Conservation (phyloP, 2,888 invertebrate species). For the Euclidia mi region DNA sequence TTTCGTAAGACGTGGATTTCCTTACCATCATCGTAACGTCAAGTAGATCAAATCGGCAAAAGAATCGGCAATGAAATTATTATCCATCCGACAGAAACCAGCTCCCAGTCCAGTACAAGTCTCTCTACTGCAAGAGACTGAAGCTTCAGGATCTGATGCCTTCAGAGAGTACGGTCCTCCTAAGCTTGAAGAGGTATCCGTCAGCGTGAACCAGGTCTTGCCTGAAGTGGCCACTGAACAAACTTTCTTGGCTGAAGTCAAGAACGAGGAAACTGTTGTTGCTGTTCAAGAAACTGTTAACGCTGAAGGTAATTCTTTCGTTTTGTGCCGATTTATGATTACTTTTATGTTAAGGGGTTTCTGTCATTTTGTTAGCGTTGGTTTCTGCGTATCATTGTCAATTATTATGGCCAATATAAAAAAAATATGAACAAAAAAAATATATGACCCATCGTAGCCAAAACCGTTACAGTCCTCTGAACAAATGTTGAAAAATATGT, state of each 20-base stretch:
- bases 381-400: too few species aligned
- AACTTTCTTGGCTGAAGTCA: constrained; percentile 62
- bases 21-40: too few species aligned
- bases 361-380: too few species aligned
- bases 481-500: too few species aligned
- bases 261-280: constrained; percentile 46
- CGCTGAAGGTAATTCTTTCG: constrained; percentile 50
- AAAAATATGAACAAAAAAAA: too few species aligned
- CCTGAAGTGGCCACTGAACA: constrained; percentile 76
- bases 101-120: constrained; percentile 68
- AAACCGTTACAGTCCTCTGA: too few species aligned
- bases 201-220: constrained; percentile 70
- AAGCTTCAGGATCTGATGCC: constrained; percentile 84
- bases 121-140: constrained; percentile 51
- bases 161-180: constrained; percentile 87
- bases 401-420: too few species aligned
- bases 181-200: constrained; percentile 67
- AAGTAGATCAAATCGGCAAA: not conserved
- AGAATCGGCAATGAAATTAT: not conserved
- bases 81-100: constrained; percentile 69
- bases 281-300: constrained; percentile 30
- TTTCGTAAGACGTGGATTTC: too few species aligned
- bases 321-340: too few species aligned
- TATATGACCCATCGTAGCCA: too few species aligned
- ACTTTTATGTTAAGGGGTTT: too few species aligned